These are phyloP conservation scores for Tenthredo scrophulariae DNA, from an alignment of 2,888 invertebrate species.

Conservation along the genomic window DNA sequence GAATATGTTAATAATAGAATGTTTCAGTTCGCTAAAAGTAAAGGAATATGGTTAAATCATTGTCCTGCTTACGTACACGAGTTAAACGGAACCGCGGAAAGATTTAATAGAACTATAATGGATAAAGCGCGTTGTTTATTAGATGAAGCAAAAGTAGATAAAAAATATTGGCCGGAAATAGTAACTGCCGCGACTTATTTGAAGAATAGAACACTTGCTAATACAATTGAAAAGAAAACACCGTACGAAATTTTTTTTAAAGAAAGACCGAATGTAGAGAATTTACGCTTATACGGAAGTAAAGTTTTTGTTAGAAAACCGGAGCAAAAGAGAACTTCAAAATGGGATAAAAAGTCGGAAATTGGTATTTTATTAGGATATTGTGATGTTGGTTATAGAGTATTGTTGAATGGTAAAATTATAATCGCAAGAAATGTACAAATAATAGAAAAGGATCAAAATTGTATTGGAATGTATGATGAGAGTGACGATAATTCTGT, in stretches of 20 bases:
- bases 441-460: slow-evolving; percentile 53
- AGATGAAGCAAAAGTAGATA: slow-evolving; percentile 52
- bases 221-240: slow-evolving; percentile 44
- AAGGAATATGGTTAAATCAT: slow-evolving; percentile 56
- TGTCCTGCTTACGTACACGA: slow-evolving; percentile 56
- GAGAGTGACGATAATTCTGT: neutral
- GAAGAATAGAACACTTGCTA: slow-evolving; percentile 44
- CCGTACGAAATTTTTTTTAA: slow-evolving; percentile 58
- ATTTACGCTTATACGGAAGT: too few relatives aligned
- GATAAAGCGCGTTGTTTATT: slow-evolving; percentile 56
- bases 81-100: too few relatives aligned
- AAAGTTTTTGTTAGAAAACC: too few relatives aligned
- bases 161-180: slow-evolving; percentile 50
- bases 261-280: too few relatives aligned
- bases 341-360: too few relatives aligned
- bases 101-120: too few relatives aligned
- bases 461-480: slow-evolving; percentile 44
- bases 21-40: slow-evolving; percentile 55
- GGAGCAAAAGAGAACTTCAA: too few relatives aligned
- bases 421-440: too few relatives aligned
- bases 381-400: too few relatives aligned
- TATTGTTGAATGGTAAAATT: too few relatives aligned
- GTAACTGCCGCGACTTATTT: slow-evolving; percentile 40
- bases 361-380: too few relatives aligned
- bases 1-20: slow-evolving; percentile 61